phyloP scores from a whole-genome alignment of 92 coral and sea anemone genomes.

The Parazoanthus atlanticus region DNA sequence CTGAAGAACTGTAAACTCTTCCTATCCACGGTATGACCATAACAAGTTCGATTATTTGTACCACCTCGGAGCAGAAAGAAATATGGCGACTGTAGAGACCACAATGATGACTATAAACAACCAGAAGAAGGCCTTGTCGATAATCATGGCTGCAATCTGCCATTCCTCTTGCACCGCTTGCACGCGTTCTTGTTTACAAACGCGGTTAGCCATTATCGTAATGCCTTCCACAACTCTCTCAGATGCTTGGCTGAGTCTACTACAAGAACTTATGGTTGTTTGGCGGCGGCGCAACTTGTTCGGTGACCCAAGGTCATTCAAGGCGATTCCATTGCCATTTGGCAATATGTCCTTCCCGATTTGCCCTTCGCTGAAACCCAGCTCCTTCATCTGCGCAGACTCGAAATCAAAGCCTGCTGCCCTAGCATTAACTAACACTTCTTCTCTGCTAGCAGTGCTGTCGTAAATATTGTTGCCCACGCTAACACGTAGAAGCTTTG shows the following conservation, averaged over 20 bases:
- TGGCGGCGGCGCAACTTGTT: not conserved
- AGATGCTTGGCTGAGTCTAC: not conserved
- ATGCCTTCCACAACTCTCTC: slow-evolving; percentile 32
- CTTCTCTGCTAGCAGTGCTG: not conserved
- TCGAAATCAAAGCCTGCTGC: slow-evolving; percentile 21
- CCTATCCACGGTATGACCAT: too few relatives aligned
- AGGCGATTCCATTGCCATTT: slow-evolving; percentile 17
- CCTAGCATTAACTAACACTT: slow-evolving; percentile 1
- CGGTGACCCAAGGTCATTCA: slow-evolving; percentile 17
- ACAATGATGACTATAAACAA: slow-evolving; percentile 45
- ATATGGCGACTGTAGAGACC: slow-evolving; percentile 44
- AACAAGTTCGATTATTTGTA: not conserved
- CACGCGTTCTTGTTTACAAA: slow-evolving; percentile 26
- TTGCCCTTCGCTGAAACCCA: slow-evolving; percentile 16
- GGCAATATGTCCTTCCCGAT: not conserved
- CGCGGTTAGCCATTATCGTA: slow-evolving; percentile 33
- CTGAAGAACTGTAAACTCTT: too few relatives aligned
- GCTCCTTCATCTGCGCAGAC: slow-evolving; percentile 40
- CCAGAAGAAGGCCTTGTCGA: slow-evolving; percentile 62
- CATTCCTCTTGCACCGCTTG: slow-evolving; percentile 52
- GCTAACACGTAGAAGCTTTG: not conserved
- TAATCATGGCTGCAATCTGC: slow-evolving; percentile 58
- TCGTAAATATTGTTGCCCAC: not conserved
- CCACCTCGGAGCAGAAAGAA: slow-evolving; percentile 42
- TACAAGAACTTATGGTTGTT: not conserved